phyloP scores from a whole-genome alignment of 2,797 vertebrate genomes.

The Enoplosus armatus region DNA sequence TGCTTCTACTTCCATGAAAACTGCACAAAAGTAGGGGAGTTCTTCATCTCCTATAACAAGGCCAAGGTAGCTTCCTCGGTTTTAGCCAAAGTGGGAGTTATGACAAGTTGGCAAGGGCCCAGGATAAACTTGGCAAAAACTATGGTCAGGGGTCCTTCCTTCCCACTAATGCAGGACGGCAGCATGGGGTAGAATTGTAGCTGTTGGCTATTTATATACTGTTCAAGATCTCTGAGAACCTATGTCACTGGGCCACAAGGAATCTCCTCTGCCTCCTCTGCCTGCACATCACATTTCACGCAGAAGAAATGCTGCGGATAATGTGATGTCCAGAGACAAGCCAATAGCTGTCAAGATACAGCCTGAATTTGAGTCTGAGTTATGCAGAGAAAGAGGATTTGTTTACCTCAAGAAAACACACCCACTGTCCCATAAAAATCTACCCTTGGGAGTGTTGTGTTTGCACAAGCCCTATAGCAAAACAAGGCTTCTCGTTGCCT shows the following conservation, averaged over 20 bases:
- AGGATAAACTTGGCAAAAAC: conserved; percentile 40
- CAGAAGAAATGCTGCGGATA: conserved; percentile 1
- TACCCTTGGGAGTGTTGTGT: conserved; percentile 8
- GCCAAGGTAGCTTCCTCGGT: background rate
- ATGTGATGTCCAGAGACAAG: conserved; percentile 41
- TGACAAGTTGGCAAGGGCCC: conserved; percentile 12
- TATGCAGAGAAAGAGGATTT: background rate
- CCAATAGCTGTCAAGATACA: conserved; percentile 35
- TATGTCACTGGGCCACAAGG: conserved; percentile 5
- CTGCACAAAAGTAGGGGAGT: background rate
- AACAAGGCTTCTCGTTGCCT: background rate
- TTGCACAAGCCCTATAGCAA: background rate
- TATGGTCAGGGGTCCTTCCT: conserved; percentile 34
- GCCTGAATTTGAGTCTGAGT: conserved; percentile 5
- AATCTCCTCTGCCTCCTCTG: conserved; percentile 25
- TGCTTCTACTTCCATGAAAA: background rate
- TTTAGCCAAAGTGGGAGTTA: conserved; percentile 20
- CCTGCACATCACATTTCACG: conserved; percentile 9
- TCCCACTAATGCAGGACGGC: conserved; percentile 18
- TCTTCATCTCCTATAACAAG: conserved; percentile 5
- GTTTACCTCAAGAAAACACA: conserved; percentile 10
- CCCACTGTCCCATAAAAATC: conserved; percentile 12
- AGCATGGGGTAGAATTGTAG: background rate
- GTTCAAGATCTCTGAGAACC: conserved; percentile 28
- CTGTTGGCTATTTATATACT: conserved; percentile 31